Evolutionary conservation across 2,797 vertebrate genomes (phyloP), one percentile per base, ranked within the genome.

Genomic region (Thalassophryne amazonica): DNA sequence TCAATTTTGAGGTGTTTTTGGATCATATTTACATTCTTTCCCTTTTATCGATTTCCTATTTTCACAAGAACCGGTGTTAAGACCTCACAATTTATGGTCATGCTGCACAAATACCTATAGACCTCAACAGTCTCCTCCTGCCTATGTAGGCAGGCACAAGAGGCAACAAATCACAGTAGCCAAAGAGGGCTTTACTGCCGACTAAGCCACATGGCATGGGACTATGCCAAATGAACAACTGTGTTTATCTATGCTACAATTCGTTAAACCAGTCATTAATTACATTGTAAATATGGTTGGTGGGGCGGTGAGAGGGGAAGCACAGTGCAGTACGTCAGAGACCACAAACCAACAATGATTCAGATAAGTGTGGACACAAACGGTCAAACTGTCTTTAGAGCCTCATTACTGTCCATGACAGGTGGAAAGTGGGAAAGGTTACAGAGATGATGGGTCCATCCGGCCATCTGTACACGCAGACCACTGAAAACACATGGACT

Each of bases 261-360:
- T 73, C 58, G 38, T 47, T 64, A 64, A 79, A 54, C 55, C 69
- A 42, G 61, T 73, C 58, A 38, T 47, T 64, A 64, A 79, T 83
- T 69, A 64, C 11, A 35, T 18, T 16, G 53, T 23, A 33, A 52
- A 43, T 8, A 39, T n/a, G n/a, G n/a, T n/a, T n/a, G 28, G 21
- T 4, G 18, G 3, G 35, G 48, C 22, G 42, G 49, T n/a, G 43
- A 41, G 69, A 56, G 8, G 23, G 46, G 29, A 50, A n/a, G 27
- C 23, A 39, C 16, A 42, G n/a, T n/a, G 34, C 19, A 39, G 15
- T 9, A 29, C 34, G 29, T 20, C 39, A 54, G 25, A 5, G 12
- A 13, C 43, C 37, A 62, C 51, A 40, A 73, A 57, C 22, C 31
- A 21, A 27, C 61, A 21, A 61, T 36, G 32, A 77, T 59, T 64